These are phyloP conservation scores for Gymnodraco acuticeps DNA, from an alignment of 2,797 vertebrate genomes.

Conservation along the genomic window DNA sequence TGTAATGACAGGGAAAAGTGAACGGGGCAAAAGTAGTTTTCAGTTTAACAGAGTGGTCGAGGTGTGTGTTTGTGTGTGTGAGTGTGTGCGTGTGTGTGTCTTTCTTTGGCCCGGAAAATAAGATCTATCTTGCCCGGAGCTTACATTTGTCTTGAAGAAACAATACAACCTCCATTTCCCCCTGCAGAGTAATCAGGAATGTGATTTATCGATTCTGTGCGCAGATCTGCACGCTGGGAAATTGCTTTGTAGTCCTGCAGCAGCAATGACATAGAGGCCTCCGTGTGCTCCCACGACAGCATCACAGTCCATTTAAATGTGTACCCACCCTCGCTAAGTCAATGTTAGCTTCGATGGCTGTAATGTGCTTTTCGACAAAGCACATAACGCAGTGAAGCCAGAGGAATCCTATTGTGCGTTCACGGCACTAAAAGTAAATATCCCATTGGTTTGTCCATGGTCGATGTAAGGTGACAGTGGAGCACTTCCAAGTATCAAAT, in stretches of 20 bases:
- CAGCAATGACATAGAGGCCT: conserved; percentile 64
- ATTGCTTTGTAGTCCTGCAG: conserved; percentile 78
- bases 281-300: conserved; percentile 32
- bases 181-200: conserved; percentile 80
- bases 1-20: conserved; percentile 75
- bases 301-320: conserved; percentile 59
- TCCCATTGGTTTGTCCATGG: neutral
- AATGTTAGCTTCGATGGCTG: conserved; percentile 52
- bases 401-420: conserved; percentile 7
- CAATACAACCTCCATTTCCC: conserved; percentile 85
- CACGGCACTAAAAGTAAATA: conserved; percentile 7
- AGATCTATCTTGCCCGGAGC: conserved; percentile 76
- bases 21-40: conserved; percentile 60
- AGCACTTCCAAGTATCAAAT: neutral
- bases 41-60: conserved; percentile 51
- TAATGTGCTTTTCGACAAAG: conserved; percentile 61
- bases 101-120: conserved; percentile 68
- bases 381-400: conserved; percentile 17
- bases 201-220: conserved; percentile 79
- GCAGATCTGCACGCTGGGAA: conserved; percentile 76
- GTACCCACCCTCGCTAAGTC: conserved; percentile 46
- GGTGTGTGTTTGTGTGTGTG: conserved; percentile 13
- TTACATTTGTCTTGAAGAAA: conserved; percentile 84
- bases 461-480: neutral
- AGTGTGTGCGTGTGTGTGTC: conserved; percentile 39